A percentile compares a stretch with the other conserved stretches of the same genome.
Conservation (phyloP, 1,140 invertebrate genomes). For the Leucophenga varia region DNA sequence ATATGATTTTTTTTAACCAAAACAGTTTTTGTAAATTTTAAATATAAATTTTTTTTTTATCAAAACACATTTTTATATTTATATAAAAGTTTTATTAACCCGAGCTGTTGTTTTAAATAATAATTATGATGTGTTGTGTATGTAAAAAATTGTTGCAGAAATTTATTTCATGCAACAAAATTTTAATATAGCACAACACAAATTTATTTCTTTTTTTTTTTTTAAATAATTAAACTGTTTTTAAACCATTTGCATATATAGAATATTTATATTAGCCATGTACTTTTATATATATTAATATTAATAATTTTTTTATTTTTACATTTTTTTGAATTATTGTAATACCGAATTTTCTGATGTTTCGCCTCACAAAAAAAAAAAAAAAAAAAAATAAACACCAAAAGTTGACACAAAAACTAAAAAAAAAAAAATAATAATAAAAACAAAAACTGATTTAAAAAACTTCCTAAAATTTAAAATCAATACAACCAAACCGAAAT, state of each 20-base stretch:
- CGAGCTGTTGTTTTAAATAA: too few relatives aligned
- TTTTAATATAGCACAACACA: too few relatives aligned
- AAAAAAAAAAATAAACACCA: constrained; percentile 31
- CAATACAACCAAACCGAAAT: constrained; percentile 13
- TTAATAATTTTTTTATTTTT: constrained; percentile 6
- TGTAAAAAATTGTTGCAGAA: neutral
- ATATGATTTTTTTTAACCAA: constrained; percentile 38
- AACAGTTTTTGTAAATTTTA: neutral
- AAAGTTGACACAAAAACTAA: too few relatives aligned
- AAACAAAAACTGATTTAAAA: constrained; percentile 21
- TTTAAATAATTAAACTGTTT: constrained; percentile 1
- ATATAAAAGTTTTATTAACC: too few relatives aligned
- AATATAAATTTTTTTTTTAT: neutral
- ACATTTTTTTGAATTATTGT: constrained; percentile 29
- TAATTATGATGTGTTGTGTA: neutral
- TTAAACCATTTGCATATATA: neutral
- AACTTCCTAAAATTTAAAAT: constrained; percentile 20
- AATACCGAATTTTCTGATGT: constrained; percentile 57
- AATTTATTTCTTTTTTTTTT: too few relatives aligned
- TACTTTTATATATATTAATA: constrained; percentile 6
- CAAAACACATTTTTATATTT: constrained; percentile 12
- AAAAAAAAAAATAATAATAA: constrained; percentile 8
- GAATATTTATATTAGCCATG: constrained; percentile 4
- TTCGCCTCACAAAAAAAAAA: constrained; percentile 54
- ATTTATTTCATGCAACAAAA: too few relatives aligned